phyloP scores from a whole-genome alignment of 1,140 invertebrate genomes.

The Pogonus chalceus region DNA sequence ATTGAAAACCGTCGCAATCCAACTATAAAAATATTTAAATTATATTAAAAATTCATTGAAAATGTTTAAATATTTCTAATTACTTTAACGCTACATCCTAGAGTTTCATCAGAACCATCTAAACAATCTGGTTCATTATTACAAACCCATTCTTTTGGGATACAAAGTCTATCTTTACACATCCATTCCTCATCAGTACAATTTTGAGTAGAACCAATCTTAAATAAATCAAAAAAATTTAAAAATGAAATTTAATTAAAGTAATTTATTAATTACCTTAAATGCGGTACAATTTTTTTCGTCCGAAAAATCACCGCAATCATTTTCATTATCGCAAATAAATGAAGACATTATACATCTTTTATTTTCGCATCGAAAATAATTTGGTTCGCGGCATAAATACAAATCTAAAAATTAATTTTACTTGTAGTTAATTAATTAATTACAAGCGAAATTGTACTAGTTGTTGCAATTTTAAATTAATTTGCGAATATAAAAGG shows the following conservation, averaged over 20 bases:
- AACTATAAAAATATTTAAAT: conserved; percentile 12
- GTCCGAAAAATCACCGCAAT: conserved; percentile 44
- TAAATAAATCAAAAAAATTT: not conserved
- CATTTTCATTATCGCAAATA: conserved; percentile 40
- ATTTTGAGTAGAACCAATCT: not conserved
- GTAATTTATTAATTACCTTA: conserved; percentile 10
- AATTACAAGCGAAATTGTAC: not conserved
- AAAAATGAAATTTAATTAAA: conserved; percentile 9
- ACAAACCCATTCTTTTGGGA: conserved; percentile 44
- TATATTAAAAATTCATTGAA: not conserved
- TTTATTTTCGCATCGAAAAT: conserved; percentile 35
- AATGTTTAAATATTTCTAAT: not conserved
- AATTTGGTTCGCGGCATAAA: conserved; percentile 22
- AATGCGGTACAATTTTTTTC: conserved; percentile 34
- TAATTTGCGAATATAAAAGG: conserved; percentile 10
- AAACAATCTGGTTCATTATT: conserved; percentile 54
- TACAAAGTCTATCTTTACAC: conserved; percentile 43
- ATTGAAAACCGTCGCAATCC: conserved; percentile 38
- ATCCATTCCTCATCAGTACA: conserved; percentile 25
- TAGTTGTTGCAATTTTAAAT: not conserved
- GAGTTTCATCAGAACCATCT: conserved; percentile 54
- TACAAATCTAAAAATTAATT: conserved; percentile 20
- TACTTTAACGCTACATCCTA: conserved; percentile 25
- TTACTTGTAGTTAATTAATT: not conserved
- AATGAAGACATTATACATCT: conserved; percentile 39